Evolutionary conservation across 2,888 invertebrate genomes (phyloP).

Genomic region (Zaprionus lineosus): DNA sequence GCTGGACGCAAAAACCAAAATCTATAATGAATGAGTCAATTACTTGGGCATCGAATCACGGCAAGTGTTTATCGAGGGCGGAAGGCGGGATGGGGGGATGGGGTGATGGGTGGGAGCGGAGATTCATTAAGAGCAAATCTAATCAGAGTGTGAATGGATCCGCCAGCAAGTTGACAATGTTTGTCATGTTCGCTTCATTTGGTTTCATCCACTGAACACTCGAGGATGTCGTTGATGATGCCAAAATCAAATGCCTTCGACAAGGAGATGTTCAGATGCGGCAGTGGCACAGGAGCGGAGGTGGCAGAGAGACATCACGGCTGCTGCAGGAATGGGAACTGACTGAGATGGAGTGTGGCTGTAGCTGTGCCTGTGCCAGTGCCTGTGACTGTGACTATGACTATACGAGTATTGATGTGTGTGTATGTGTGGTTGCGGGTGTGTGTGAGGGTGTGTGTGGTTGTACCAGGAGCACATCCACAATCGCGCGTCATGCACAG

Average conservation of each 20-base stretch:
- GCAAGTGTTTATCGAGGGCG: too few relatives aligned
- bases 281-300: neutral
- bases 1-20: slow-evolving; percentile 2
- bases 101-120: too few relatives aligned
- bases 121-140: slow-evolving; percentile 32
- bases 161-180: slow-evolving; percentile 49
- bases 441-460: too few relatives aligned
- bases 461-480: too few relatives aligned
- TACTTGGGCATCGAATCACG: slow-evolving; percentile 5
- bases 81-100: too few relatives aligned
- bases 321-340: neutral
- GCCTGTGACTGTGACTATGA: too few relatives aligned
- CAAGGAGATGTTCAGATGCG: neutral
- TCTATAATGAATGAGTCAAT: slow-evolving; percentile 51
- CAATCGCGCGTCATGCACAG: slow-evolving; percentile 15
- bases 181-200: slow-evolving; percentile 65
- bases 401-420: too few relatives aligned
- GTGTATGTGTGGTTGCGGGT: too few relatives aligned
- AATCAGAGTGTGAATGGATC: slow-evolving; percentile 24
- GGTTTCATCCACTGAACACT: slow-evolving; percentile 14
- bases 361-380: too few relatives aligned
- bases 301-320: neutral
- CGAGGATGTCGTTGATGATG: slow-evolving; percentile 13
- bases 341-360: too few relatives aligned
- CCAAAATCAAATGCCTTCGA: slow-evolving; percentile 24